Conservation (phyloP, 1,140 invertebrate genomes). For the Aplysia californica region DNA sequence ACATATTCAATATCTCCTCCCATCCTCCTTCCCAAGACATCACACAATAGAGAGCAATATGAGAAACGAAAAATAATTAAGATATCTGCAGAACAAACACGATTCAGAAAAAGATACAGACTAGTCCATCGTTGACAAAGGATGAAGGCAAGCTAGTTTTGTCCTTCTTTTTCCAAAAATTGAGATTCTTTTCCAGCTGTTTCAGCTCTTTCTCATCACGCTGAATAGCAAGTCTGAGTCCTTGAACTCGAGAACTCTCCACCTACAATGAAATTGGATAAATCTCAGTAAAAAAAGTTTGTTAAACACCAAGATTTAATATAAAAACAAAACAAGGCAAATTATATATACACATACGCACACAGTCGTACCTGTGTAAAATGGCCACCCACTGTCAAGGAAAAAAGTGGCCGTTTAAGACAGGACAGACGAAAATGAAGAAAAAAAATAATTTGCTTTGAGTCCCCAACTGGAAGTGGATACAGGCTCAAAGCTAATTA, state of each 20-base stretch:
- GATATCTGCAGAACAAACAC: too few relatives aligned
- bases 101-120: slow-evolving; percentile 29
- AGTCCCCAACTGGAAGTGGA: background rate
- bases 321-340: background rate
- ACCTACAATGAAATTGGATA: too few relatives aligned
- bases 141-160: slow-evolving; percentile 12
- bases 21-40: too few relatives aligned
- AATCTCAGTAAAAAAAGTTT: too few relatives aligned
- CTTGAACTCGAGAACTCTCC: slow-evolving; percentile 8
- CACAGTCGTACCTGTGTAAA: too few relatives aligned
- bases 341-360: background rate
- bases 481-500: background rate
- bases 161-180: slow-evolving; percentile 17
- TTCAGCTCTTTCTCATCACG: slow-evolving; percentile 25
- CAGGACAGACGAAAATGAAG: background rate
- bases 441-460: background rate
- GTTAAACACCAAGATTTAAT: too few relatives aligned
- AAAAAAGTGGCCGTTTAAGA: too few relatives aligned
- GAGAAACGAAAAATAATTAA: too few relatives aligned
- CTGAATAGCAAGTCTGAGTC: slow-evolving; percentile 15
- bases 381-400: too few relatives aligned
- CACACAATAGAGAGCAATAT: too few relatives aligned
- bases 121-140: slow-evolving; percentile 21
- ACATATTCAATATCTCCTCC: too few relatives aligned
- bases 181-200: slow-evolving; percentile 22